Conservation (phyloP, 2,113 vertebrate species). For the Petrocephalus zakoni region DNA sequence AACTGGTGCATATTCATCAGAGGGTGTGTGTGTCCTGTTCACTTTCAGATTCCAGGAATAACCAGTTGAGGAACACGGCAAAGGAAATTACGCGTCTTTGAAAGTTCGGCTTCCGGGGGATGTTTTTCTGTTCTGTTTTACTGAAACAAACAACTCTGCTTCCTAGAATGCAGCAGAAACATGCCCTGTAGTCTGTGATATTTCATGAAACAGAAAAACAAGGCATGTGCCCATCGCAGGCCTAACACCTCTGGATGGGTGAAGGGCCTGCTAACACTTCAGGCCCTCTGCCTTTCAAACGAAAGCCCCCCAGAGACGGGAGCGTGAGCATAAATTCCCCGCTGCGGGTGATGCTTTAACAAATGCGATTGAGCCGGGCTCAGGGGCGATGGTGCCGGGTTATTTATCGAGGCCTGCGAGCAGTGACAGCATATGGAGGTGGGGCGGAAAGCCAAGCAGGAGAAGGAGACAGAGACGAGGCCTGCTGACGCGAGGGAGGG, state of each 20-base stretch:
- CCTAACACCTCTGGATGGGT: slow-evolving; percentile 10
- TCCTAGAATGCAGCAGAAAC: neutral
- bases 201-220: slow-evolving; percentile 8
- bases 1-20: slow-evolving; percentile 28
- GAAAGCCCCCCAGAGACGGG: slow-evolving; percentile 47
- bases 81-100: slow-evolving; percentile 44
- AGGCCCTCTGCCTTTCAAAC: slow-evolving; percentile 50
- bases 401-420: slow-evolving; percentile 75
- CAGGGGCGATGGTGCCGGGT: slow-evolving; percentile 55
- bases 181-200: slow-evolving; percentile 1
- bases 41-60: slow-evolving; percentile 38
- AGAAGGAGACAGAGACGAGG: slow-evolving; percentile 37
- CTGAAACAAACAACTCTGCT: slow-evolving; percentile 35
- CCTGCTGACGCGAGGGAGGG: slow-evolving; percentile 27
- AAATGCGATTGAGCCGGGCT: slow-evolving; percentile 67
- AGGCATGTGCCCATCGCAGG: neutral
- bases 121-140: slow-evolving; percentile 36
- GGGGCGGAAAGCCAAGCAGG: slow-evolving; percentile 55
- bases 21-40: slow-evolving; percentile 32
- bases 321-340: slow-evolving; percentile 75
- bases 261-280: slow-evolving; percentile 39
- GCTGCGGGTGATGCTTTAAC: slow-evolving; percentile 74
- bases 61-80: slow-evolving; percentile 39
- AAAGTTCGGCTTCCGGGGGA: slow-evolving; percentile 37
- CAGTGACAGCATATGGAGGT: slow-evolving; percentile 72